A percentile compares a stretch with the other conserved stretches of the same genome.
These are phyloP conservation scores for Dermolepida albohirtum DNA, from an alignment of 2,888 invertebrate species.

Conservation along the genomic window DNA sequence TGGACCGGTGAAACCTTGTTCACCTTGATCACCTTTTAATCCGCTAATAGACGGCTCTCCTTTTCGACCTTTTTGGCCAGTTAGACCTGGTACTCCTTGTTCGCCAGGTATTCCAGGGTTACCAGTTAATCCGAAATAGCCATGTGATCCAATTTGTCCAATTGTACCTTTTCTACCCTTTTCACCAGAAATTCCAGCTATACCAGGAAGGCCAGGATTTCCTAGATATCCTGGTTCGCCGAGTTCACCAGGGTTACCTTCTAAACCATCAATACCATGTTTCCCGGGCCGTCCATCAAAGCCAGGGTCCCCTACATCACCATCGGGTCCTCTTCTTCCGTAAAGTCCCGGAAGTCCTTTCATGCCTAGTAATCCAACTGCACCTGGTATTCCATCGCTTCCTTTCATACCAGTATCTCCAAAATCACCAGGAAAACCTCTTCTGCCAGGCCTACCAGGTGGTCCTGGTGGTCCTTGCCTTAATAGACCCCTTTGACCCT, in stretches of 20 bases:
- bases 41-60: conserved; percentile 75
- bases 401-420: conserved; percentile 62
- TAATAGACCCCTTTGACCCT: conserved; percentile 59
- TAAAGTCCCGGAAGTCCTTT: conserved; percentile 58
- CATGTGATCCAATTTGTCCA: conserved; percentile 68
- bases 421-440: conserved; percentile 57
- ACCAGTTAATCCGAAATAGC: conserved; percentile 59
- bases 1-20: conserved; percentile 65
- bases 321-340: conserved; percentile 47
- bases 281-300: conserved; percentile 55
- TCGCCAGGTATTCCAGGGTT: conserved; percentile 48
- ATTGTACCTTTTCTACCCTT: conserved; percentile 56
- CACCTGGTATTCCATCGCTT: conserved; percentile 56
- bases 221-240: conserved; percentile 63
- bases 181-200: conserved; percentile 63
- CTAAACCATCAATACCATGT: conserved; percentile 49
- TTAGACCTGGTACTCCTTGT: conserved; percentile 63
- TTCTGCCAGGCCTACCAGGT: conserved; percentile 60
- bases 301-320: conserved; percentile 55
- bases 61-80: conserved; percentile 60
- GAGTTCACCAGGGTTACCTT: conserved; percentile 66
- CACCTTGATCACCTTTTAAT: conserved; percentile 72
- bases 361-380: conserved; percentile 56
- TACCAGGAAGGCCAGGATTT: conserved; percentile 59
- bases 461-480: conserved; percentile 60